Conservation (phyloP, 2,797 vertebrate genomes). For the Oophaga sylvatica region DNA sequence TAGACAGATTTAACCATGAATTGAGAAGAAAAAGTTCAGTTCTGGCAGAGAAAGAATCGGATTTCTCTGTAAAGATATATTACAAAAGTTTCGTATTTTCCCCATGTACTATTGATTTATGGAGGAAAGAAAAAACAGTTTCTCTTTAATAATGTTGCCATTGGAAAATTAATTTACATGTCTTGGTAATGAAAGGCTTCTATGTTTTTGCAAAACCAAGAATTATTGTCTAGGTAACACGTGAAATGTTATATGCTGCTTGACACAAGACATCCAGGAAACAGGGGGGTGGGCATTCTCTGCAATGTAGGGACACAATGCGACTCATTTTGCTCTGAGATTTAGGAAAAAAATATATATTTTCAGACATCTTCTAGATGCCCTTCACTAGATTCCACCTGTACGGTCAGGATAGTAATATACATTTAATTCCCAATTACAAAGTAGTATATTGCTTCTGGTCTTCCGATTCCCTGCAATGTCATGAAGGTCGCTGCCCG, state of each 20-base stretch:
- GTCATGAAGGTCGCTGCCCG: not conserved
- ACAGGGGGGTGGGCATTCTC: not conserved
- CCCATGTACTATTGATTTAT: too few relatives aligned
- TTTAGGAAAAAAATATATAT: too few relatives aligned
- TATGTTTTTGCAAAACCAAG: constrained; percentile 21
- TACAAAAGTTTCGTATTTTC: too few relatives aligned
- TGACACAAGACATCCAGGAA: constrained; percentile 5
- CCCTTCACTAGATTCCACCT: too few relatives aligned
- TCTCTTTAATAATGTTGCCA: not conserved
- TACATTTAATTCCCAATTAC: too few relatives aligned
- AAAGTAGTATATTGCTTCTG: not conserved
- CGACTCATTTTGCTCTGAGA: too few relatives aligned
- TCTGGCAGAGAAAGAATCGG: too few relatives aligned
- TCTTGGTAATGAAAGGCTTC: not conserved
- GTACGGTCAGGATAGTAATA: too few relatives aligned
- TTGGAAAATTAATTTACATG: not conserved
- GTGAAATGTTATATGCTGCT: not conserved
- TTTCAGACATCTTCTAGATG: too few relatives aligned
- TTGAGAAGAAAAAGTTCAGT: too few relatives aligned
- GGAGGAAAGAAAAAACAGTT: not conserved
- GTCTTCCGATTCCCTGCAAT: not conserved
- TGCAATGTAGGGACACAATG: not conserved
- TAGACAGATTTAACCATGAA: too few relatives aligned
- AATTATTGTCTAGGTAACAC: constrained; percentile 25
- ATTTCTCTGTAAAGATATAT: too few relatives aligned